A percentile compares a stretch with the other conserved stretches of the same genome.
These are phyloP conservation scores for Melanaphis sacchari DNA, from an alignment of 1,140 invertebrate genomes.

Conservation along the genomic window DNA sequence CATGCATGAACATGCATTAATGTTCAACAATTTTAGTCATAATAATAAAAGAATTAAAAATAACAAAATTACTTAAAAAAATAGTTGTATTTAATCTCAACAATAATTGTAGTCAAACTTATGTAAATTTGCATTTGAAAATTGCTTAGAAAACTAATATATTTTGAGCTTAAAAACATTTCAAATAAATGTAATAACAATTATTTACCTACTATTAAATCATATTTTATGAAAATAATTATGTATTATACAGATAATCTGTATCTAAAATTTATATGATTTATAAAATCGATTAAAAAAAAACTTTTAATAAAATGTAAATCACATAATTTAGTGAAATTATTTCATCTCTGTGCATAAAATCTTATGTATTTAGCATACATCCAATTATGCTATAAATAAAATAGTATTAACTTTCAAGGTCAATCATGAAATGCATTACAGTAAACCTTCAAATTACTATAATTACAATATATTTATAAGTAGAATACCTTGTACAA, in stretches of 20 bases:
- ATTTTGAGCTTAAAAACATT: neutral
- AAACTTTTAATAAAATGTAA: neutral
- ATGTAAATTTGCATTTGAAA: neutral
- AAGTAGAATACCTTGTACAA: neutral
- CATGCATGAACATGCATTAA: no score
- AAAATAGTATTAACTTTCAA: neutral
- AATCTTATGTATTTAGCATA: neutral
- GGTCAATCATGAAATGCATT: constrained; percentile 13
- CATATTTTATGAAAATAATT: neutral
- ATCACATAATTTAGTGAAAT: neutral
- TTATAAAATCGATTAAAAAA: neutral
- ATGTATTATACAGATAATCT: neutral
- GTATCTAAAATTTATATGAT: neutral
- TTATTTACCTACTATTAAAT: neutral
- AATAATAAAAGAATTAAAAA: neutral
- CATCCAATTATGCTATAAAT: neutral
- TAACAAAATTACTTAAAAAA: neutral
- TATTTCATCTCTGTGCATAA: neutral
- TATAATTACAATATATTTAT: constrained; percentile 17
- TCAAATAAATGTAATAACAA: neutral
- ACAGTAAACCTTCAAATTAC: neutral
- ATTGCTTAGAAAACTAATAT: neutral
- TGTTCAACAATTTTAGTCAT: neutral
- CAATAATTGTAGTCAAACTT: neutral
- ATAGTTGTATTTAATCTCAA: neutral